Base-by-base conservation (phyloP, 2,797 vertebrate genomes). In the Neomorphus geoffroyi region DNA sequence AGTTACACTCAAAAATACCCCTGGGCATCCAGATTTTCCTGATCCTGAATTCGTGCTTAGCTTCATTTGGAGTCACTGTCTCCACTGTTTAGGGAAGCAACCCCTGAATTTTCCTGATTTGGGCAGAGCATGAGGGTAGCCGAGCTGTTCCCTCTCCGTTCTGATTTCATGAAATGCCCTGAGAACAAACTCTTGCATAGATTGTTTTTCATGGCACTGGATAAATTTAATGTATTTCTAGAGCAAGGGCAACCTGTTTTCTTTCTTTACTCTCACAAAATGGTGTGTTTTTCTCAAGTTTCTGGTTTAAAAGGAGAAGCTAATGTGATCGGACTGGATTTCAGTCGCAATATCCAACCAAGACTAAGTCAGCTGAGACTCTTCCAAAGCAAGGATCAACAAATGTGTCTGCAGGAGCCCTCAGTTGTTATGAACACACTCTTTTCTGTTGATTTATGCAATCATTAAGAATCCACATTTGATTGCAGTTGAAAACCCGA, bases 221-320 rank as follows among this genome's bases (percentile, higher is more conserved):
- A 61, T 56, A 89, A 90, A 70, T 24, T 16, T 75, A 12, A 43
- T 9, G 48, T 41, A 27, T 64, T 66, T 56, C 65, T 30, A 58
- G 48, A 66, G 53, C 26, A 88, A 88, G 33, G 43, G 24, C 53
- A 89, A 48, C 37, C 75, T 78, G 53, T 78, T 80, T 92, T 70
- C 85, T 60, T 85, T 39, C 73, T 57, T 58, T 32, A 35, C 13
- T 5, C 46, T 50, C 58, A 54, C 0, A 8, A 26, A 94, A 78
- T 10, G 56, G n/a, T 12, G 24, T 23, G 7, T 80, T 88, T 92
- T 77, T 32, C 58, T 73, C 53, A 74, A 30, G 53, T 79, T 84
- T 85, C 50, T 79, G 28, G 7, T 80, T 96, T 92, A 72, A 91
- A 88, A 90, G 22, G 57, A 88, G 41, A 90, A n/a, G 23, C 48